These are phyloP conservation scores for Brachyistius frenatus DNA, from an alignment of 2,113 vertebrate species.

Conservation along the genomic window DNA sequence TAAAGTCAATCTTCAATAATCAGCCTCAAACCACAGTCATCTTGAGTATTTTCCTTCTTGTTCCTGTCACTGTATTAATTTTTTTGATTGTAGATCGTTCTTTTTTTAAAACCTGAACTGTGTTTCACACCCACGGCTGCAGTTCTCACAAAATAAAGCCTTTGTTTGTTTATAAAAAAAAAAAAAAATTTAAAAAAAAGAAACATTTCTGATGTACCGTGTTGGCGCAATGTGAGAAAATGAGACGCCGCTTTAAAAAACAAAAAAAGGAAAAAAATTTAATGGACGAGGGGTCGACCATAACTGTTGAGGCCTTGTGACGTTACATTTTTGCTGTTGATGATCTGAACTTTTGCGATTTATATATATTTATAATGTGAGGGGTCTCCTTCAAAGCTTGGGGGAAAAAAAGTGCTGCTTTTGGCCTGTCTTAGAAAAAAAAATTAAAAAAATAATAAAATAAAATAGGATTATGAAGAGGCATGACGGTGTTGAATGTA, in stretches of 20 bases:
- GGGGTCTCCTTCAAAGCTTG: neutral
- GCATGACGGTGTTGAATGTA: slow-evolving; percentile 10
- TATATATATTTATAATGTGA: slow-evolving; percentile 54
- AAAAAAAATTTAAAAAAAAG: neutral
- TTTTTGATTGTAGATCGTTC: neutral
- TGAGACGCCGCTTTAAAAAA: neutral
- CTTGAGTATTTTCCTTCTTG: neutral
- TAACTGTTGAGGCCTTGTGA: neutral
- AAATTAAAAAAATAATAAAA: neutral
- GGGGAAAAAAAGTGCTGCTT: slow-evolving; percentile 9
- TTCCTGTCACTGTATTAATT: neutral
- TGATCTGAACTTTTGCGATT: slow-evolving; percentile 23
- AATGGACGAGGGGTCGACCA: slow-evolving; percentile 25
- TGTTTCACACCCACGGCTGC: slow-evolving; percentile 17
- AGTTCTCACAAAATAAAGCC: neutral
- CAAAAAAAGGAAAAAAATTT: slow-evolving; percentile 34
- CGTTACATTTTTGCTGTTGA: slow-evolving; percentile 9
- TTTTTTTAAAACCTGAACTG: slow-evolving; percentile 12
- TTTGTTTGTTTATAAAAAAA: neutral
- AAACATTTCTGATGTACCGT: neutral
- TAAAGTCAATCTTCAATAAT: neutral
- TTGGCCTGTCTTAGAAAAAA: neutral
- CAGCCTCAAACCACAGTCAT: slow-evolving; percentile 9
- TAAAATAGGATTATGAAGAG: neutral
- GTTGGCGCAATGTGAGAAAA: neutral